Base-by-base conservation (phyloP, 2,797 vertebrate species). In the Acropternis orthonyx region DNA sequence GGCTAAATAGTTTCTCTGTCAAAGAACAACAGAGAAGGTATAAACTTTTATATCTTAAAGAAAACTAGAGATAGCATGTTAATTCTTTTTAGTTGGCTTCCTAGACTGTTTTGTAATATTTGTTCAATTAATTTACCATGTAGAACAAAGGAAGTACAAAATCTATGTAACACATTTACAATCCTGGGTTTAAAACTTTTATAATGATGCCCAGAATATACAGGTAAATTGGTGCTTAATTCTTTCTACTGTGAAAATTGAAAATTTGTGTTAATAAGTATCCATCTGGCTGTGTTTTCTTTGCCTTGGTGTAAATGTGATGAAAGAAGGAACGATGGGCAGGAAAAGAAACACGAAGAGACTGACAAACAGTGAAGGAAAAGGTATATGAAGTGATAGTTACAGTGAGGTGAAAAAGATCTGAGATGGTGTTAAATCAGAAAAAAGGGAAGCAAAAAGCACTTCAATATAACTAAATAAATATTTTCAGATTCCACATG, bases 401-500 rank as follows among this genome's bases (percentile, higher is more conserved):
- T 55, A 51, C 61, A 81, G 56, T 21, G 13, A 75, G 7, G 37
- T 28, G 14, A 21, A 66, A 88, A 92, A 36, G 34, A 58, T 3
- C 39, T 69, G 30, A 85, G 55, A 54, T 21, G 4, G 5, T 41
- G 28, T 72, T 63, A 79, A 85, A 37, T 9, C 18, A 80, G 67
- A 19, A 75, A 59, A 87, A 78, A 14, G 8, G 8, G 21, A 68
- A 92, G 27, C 13, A 58, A 76, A 54, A 87, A 13, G 4, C 37
- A 69, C 2, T 2, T 9, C 28, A 56, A 48, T 83, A 76, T 34
- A 36, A 85, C 56, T 34, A 56, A 71, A 76, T 32, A 44, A 69
- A 61, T n/a, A 30, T 34, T 37, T 5, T 36, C 2, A 1, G 17
- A 30, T 10, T 61, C 11, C 26, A 6, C 8, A 2, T n/a, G 15